Evolutionary conservation across 2,113 vertebrate genomes (phyloP).

Genomic region (Lepisosteus osseus): DNA sequence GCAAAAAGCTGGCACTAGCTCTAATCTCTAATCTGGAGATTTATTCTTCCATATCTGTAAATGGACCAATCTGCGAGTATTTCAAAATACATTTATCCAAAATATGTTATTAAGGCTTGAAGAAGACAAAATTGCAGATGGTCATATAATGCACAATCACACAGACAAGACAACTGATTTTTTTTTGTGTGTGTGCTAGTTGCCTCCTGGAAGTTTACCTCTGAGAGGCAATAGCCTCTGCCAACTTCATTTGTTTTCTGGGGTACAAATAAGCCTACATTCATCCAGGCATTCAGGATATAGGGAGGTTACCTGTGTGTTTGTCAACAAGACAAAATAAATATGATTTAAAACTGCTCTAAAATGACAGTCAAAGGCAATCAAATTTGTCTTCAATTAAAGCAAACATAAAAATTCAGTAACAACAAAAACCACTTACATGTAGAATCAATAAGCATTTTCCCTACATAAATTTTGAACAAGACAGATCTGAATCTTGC

Average conservation of each 20-base stretch:
- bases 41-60: conserved; percentile 11
- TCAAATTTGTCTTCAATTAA: conserved; percentile 86
- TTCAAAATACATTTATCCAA: conserved; percentile 21
- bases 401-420: conserved; percentile 70
- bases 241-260: conserved; percentile 13
- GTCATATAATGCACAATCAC: conserved; percentile 11
- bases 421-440: conserved; percentile 70
- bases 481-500: conserved; percentile 91
- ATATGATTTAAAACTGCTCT: conserved; percentile 59
- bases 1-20: conserved; percentile 12
- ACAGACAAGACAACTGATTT: conserved; percentile 13
- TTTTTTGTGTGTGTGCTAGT: conserved; percentile 42
- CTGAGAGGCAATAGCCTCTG: not conserved
- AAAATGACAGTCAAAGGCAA: conserved; percentile 72
- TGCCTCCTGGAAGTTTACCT: conserved; percentile 25
- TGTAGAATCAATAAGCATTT: conserved; percentile 80
- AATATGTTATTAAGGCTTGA: conserved; percentile 19
- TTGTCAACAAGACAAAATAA: conserved; percentile 80
- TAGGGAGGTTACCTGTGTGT: conserved; percentile 74
- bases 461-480: conserved; percentile 82
- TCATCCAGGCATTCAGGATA: conserved; percentile 11
- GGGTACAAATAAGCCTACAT: conserved; percentile 7
- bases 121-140: conserved; percentile 16
- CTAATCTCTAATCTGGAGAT: conserved; percentile 11
- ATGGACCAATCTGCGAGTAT: conserved; percentile 17